phyloP scores from a whole-genome alignment of 2,113 vertebrate species.

The Hemibagrus wyckioides region DNA sequence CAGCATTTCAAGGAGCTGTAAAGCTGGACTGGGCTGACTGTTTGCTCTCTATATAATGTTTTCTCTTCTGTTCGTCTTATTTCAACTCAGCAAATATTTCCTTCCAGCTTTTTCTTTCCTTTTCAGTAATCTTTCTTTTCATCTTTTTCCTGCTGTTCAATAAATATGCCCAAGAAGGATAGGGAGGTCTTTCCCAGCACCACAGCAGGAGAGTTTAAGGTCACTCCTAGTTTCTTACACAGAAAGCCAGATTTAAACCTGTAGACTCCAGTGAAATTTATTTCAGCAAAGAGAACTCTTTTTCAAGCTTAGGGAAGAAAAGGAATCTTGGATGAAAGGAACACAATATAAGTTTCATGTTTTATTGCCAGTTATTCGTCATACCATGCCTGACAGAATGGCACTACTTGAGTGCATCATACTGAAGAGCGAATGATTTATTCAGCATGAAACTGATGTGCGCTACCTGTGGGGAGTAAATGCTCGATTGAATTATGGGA shows the following conservation, averaged over 20 bases:
- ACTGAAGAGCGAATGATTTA: conserved; percentile 37
- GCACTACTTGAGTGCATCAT: conserved; percentile 11
- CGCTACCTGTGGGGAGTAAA: conserved; percentile 29
- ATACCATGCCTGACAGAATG: conserved; percentile 18
- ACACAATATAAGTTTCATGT: conserved; percentile 16
- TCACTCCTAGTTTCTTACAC: not conserved
- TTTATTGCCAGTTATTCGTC: conserved; percentile 27
- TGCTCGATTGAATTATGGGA: conserved; percentile 14
- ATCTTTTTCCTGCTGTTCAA: conserved; percentile 24
- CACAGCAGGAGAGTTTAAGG: not conserved
- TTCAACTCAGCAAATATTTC: conserved; percentile 1
- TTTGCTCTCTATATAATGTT: conserved; percentile 42
- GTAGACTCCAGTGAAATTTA: conserved; percentile 5
- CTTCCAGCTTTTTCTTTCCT: no score
- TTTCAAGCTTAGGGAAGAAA: conserved; percentile 16
- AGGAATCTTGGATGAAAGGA: conserved; percentile 26
- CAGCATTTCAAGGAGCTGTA: not conserved
- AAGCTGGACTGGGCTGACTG: not conserved
- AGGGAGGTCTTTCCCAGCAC: not conserved
- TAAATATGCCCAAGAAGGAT: conserved; percentile 31
- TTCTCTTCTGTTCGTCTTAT: conserved; percentile 8
- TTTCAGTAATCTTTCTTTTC: not conserved
- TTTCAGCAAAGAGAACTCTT: not conserved
- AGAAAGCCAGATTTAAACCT: not conserved
- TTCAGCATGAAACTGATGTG: conserved; percentile 22